Evolutionary conservation across 2,888 invertebrate species (phyloP).

Genomic region (Cosmorhoe ocellata): DNA sequence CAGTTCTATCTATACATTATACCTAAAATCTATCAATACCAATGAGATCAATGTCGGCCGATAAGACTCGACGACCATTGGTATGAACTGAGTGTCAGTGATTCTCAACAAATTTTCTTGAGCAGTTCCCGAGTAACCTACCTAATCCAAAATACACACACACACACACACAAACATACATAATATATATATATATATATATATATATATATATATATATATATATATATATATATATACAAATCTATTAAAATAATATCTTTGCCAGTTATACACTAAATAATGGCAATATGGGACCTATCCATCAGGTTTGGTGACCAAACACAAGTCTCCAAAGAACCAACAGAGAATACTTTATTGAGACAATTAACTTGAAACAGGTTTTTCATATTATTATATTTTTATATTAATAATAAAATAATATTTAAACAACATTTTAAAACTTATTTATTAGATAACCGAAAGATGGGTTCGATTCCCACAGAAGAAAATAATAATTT

Average conservation of each 20-base stretch:
- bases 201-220: no score
- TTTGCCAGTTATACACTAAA: conserved; percentile 5
- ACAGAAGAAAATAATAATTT: conserved; percentile 15
- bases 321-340: conserved; percentile 5
- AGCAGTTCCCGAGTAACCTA: conserved; percentile 29
- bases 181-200: no score
- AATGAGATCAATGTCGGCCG: conserved; percentile 4
- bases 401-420: background rate
- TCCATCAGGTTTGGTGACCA: conserved; percentile 6
- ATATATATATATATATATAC: no score
- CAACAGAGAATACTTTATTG: background rate
- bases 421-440: background rate
- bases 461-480: conserved; percentile 50
- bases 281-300: conserved; percentile 6
- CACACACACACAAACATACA: conserved; percentile 6
- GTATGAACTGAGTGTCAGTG: conserved; percentile 9
- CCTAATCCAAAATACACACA: conserved; percentile 24
- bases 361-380: background rate
- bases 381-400: background rate
- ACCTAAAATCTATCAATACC: conserved; percentile 7
- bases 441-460: background rate
- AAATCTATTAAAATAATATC: conserved; percentile 15
- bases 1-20: conserved; percentile 54
- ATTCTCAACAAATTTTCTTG: conserved; percentile 14
- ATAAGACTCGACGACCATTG: conserved; percentile 2